Conservation (phyloP, 1,140 invertebrate genomes). For the Chrysoperla carnea region DNA sequence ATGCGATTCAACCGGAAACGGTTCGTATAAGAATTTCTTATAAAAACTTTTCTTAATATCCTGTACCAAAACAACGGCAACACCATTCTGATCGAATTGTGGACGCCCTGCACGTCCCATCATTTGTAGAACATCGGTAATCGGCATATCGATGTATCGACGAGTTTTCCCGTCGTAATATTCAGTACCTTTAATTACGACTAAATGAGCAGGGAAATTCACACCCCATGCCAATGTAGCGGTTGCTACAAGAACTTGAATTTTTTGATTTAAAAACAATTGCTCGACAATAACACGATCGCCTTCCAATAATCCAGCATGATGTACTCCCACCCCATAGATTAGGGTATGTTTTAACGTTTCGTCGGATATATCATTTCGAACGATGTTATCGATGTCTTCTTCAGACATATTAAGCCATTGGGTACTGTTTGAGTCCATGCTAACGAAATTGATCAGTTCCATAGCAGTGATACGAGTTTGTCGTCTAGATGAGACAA, state of each 20-base stretch:
- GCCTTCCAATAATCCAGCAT: constrained; percentile 84
- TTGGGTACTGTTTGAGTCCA: constrained; percentile 84
- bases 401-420: constrained; percentile 81
- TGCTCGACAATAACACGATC: constrained; percentile 88
- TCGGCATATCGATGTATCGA: constrained; percentile 98
- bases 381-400: constrained; percentile 61
- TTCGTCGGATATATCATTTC: constrained; percentile 60
- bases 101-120: constrained; percentile 96
- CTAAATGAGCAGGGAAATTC: constrained; percentile 91
- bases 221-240: constrained; percentile 98
- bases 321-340: constrained; percentile 97
- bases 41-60: constrained; percentile 99
- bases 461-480: constrained; percentile 93
- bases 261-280: constrained; percentile 92
- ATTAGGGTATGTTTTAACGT: constrained; percentile 88
- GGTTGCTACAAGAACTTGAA: constrained; percentile 96
- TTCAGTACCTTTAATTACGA: constrained; percentile 69
- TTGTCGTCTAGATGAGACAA: constrained; percentile 95
- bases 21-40: constrained; percentile 97
- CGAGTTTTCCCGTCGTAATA: constrained; percentile 95
- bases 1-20: constrained; percentile 97
- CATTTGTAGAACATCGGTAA: constrained; percentile 98
- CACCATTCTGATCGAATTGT: constrained; percentile 83
- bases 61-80: constrained; percentile 93
- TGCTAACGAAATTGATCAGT: constrained; percentile 82